Evolutionary conservation across 1,140 invertebrate genomes (phyloP).

Genomic region (Dolichoris vasculosae): DNA sequence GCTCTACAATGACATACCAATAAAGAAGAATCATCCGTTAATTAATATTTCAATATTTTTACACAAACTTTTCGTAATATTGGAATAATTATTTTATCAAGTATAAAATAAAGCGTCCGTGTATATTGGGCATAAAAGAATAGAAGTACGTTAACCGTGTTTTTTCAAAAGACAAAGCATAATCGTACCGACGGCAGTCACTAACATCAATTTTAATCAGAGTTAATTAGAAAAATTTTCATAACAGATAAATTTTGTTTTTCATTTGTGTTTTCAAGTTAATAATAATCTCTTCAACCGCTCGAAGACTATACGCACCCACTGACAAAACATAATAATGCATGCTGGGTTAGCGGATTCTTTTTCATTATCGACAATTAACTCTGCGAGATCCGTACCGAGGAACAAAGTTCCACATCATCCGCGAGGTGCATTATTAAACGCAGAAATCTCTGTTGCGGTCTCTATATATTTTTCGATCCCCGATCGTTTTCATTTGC

Average conservation of each 20-base stretch:
- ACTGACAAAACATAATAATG: constrained; percentile 26
- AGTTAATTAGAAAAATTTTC: constrained; percentile 45
- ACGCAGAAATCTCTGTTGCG: not conserved
- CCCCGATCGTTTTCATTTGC: constrained; percentile 48
- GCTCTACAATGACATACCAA: not conserved
- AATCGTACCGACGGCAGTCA: not conserved
- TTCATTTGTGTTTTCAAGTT: constrained; percentile 11
- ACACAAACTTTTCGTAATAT: not conserved
- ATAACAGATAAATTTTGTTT: constrained; percentile 20
- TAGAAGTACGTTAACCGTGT: not conserved
- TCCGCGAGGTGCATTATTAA: constrained; percentile 22
- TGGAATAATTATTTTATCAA: not conserved
- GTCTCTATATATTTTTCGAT: constrained; percentile 40
- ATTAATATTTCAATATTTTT: not conserved
- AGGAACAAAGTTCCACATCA: constrained; percentile 31
- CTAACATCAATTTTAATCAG: not conserved
- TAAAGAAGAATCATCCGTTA: not conserved
- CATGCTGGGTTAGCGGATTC: constrained; percentile 38
- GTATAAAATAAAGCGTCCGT: not conserved
- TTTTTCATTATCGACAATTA: constrained; percentile 54
- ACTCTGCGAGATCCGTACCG: constrained; percentile 25
- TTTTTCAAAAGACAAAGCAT: not conserved
- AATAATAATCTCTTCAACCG: constrained; percentile 36
- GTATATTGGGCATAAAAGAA: not conserved
- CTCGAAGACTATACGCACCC: not conserved